A percentile compares a stretch with the other conserved stretches of the same genome.
phyloP scores from a whole-genome alignment of 2,113 vertebrate genomes.

The Myocastor coypus region DNA sequence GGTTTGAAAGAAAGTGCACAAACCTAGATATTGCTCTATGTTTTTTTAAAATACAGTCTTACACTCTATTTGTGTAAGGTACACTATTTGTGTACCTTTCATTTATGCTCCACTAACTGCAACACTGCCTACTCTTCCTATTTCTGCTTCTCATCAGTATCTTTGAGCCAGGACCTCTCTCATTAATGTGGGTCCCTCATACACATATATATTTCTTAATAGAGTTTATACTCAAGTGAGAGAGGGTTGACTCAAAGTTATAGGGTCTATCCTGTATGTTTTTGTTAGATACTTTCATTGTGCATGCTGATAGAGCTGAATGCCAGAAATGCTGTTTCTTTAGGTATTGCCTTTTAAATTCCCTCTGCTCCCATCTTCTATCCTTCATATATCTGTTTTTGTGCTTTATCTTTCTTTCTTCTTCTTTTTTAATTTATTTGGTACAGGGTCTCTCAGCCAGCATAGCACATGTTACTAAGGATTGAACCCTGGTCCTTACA shows the following conservation, averaged over 20 bases:
- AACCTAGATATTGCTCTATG: neutral
- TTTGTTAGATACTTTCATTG: neutral
- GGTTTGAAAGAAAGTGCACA: neutral
- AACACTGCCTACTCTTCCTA: neutral
- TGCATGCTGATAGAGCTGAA: neutral
- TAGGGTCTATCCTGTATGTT: neutral
- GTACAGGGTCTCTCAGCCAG: too few relatives aligned
- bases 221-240: neutral
- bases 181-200: neutral
- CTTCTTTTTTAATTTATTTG: too few relatives aligned
- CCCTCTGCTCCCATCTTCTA: neutral
- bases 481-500: too few relatives aligned
- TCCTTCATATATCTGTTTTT: neutral
- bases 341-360: neutral
- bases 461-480: too few relatives aligned
- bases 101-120: neutral
- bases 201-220: neutral
- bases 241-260: neutral
- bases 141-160: neutral
- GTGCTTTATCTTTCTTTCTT: too few relatives aligned
- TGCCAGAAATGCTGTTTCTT: neutral
- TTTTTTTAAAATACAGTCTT: neutral
- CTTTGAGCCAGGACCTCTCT: neutral
- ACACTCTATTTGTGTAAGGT: neutral
- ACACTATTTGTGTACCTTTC: neutral